phyloP scores from a whole-genome alignment of 1,140 invertebrate genomes.

The Musca vetustissima region DNA sequence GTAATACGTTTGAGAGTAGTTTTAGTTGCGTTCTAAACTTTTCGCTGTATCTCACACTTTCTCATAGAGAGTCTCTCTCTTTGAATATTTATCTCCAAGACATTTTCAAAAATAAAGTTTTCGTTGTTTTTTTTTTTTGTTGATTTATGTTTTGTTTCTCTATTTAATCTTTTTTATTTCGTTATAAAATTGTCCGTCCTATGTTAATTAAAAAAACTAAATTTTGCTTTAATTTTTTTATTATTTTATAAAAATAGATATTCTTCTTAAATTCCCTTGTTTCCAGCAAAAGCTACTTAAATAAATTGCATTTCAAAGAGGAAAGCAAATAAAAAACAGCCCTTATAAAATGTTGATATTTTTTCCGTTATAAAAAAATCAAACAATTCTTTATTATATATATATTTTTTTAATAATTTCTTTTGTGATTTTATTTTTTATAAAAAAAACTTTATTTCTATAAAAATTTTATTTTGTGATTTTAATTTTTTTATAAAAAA shows the following conservation, averaged over 20 bases:
- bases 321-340: not conserved
- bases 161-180: no score
- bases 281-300: slow-evolving; percentile 7
- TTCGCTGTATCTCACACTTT: no score
- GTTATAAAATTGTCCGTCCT: no score
- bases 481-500: slow-evolving; percentile 4
- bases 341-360: not conserved
- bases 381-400: not conserved
- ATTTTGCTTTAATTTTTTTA: not conserved
- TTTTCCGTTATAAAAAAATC: not conserved
- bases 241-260: not conserved
- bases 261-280: not conserved
- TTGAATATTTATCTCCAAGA: no score
- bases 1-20: no score
- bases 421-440: not conserved
- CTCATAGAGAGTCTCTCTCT: no score
- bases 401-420: no score
- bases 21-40: no score
- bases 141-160: no score
- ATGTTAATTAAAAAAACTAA: not conserved
- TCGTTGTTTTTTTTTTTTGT: no score
- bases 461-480: not conserved
- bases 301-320: slow-evolving; percentile 8
- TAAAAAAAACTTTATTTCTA: not conserved
- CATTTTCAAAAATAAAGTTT: no score